phyloP scores from a whole-genome alignment of 2,888 invertebrate species.

The Sminthurides aquaticus region DNA sequence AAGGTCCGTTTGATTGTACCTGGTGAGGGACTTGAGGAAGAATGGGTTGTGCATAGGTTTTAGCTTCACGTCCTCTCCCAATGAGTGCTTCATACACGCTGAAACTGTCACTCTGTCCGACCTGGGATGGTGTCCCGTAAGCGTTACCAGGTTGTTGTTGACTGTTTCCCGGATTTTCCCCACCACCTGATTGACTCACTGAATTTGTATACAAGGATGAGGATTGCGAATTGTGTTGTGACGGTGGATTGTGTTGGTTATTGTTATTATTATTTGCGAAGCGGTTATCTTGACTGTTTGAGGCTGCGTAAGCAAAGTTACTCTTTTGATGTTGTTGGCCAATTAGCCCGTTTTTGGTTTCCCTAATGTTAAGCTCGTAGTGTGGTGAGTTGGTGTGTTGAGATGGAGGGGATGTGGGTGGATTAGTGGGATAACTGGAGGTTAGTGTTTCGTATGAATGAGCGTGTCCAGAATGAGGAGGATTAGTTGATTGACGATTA shows the following conservation, averaged over 20 bases:
- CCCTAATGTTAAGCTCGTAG: too few relatives aligned
- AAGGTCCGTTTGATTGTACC: constrained; percentile 22
- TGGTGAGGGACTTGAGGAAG: constrained; percentile 27
- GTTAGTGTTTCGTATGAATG: too few relatives aligned
- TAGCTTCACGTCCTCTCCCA: constrained; percentile 33
- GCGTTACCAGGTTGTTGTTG: constrained; percentile 33
- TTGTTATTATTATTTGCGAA: not conserved
- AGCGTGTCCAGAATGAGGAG: too few relatives aligned
- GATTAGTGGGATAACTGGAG: too few relatives aligned
- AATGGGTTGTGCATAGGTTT: constrained; percentile 26
- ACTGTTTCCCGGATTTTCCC: constrained; percentile 21
- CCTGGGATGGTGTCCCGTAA: constrained; percentile 40
- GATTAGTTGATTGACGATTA: too few relatives aligned
- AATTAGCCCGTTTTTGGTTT: too few relatives aligned
- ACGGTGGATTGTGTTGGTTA: not conserved
- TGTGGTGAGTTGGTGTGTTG: too few relatives aligned
- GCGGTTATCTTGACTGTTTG: not conserved
- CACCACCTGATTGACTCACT: constrained; percentile 23
- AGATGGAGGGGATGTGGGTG: too few relatives aligned
- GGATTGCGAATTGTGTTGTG: constrained; percentile 16
- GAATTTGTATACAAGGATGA: constrained; percentile 21
- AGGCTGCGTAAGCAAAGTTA: too few relatives aligned
- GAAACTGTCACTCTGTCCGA: constrained; percentile 38
- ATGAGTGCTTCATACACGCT: constrained; percentile 37
- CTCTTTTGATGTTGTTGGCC: too few relatives aligned